A percentile compares a stretch with the other conserved stretches of the same genome.
Conservation (phyloP, 23 tunicate species). For the Styela clava region DNA sequence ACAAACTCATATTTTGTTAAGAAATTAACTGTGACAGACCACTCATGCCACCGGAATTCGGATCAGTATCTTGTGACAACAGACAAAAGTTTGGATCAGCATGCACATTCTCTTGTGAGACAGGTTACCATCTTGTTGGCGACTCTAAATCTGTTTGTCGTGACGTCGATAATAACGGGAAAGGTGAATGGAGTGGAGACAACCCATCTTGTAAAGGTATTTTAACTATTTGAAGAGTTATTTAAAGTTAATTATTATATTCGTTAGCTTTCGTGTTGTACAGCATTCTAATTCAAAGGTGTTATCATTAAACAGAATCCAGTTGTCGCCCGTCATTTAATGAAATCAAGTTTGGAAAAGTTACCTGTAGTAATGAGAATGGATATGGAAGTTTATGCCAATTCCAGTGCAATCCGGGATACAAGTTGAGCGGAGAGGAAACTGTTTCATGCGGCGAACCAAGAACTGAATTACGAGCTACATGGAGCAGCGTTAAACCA, state of each 20-base stretch:
- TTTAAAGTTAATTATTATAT: no score
- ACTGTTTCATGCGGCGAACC: constrained; percentile 33
- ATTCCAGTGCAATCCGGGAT: constrained; percentile 36
- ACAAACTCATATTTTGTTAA: neutral
- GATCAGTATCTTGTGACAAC: constrained; percentile 21
- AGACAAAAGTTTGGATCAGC: constrained; percentile 14
- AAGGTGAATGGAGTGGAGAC: constrained; percentile 37
- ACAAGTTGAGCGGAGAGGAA: constrained; percentile 30
- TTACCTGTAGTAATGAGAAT: constrained; percentile 33
- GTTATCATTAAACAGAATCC: neutral
- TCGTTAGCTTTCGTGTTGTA: no score
- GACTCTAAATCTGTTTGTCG: constrained; percentile 26
- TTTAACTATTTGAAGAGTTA: neutral
- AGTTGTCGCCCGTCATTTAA: neutral
- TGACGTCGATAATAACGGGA: constrained; percentile 34
- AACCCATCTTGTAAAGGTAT: constrained; percentile 32
- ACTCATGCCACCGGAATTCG: neutral
- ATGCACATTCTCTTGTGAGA: constrained; percentile 39
- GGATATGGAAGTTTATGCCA: constrained; percentile 41
- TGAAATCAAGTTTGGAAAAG: constrained; percentile 23
- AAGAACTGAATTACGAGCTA: neutral
- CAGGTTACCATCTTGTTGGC: constrained; percentile 48
- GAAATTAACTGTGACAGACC: neutral
- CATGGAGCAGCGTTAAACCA: constrained; percentile 14
- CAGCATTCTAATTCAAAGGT: neutral